phyloP scores from a whole-genome alignment of 1,140 invertebrate genomes.

The Drosophila persimilis region DNA sequence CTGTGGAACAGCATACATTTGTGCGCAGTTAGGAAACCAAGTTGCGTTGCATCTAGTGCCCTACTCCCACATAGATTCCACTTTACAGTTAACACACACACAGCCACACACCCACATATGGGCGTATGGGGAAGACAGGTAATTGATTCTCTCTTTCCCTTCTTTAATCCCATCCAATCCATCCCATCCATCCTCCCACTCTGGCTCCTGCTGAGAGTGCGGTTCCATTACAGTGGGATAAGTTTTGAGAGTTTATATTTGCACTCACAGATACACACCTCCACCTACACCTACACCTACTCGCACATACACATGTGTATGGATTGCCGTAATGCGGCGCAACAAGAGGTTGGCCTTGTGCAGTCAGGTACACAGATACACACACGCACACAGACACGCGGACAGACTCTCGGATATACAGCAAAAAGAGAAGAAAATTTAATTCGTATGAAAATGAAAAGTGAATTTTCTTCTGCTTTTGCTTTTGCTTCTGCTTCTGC shows the following conservation, averaged over 20 bases:
- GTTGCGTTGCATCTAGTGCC: conserved; percentile 16
- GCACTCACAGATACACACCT: conserved; percentile 20
- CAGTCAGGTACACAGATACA: conserved; percentile 54
- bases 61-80: conserved; percentile 16
- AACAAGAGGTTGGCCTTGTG: conserved; percentile 76
- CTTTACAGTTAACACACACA: conserved; percentile 40
- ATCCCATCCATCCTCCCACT: too few relatives aligned
- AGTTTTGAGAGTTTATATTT: conserved; percentile 50
- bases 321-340: conserved; percentile 60
- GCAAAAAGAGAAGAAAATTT: conserved; percentile 28
- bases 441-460: conserved; percentile 40
- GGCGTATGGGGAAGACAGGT: conserved; percentile 32
- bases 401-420: conserved; percentile 6
- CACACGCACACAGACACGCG: conserved; percentile 27
- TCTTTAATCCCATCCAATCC: not conserved
- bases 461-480: conserved; percentile 28
- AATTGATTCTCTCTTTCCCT: conserved; percentile 44
- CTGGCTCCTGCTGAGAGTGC: conserved; percentile 10
- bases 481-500: conserved; percentile 2
- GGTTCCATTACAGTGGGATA: conserved; percentile 25
- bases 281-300: not conserved
- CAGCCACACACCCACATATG: conserved; percentile 14
- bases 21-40: conserved; percentile 31
- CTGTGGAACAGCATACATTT: conserved; percentile 40
- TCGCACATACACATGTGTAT: conserved; percentile 27